Percentiles rank a stretch among this genome's conserved stretches.
Evolutionary conservation across 1,140 invertebrate species (phyloP).

Genomic region (Micrasema longulum): DNA sequence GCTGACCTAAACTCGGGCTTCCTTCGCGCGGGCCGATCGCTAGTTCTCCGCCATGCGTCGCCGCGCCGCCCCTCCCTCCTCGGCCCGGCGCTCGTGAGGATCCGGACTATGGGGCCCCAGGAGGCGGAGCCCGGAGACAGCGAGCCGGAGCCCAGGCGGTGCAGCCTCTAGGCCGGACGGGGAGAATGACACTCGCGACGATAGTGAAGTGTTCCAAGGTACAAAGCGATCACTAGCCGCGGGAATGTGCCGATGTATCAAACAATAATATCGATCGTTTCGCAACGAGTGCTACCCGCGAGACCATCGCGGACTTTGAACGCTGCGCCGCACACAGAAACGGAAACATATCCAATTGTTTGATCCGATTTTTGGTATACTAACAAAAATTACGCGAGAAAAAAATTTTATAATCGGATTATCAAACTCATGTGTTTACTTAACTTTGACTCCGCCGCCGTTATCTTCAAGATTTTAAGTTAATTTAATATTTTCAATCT

Average conservation of each 20-base stretch:
- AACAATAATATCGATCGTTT: not conserved
- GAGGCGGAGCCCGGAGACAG: constrained; percentile 11
- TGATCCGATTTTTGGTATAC: not conserved
- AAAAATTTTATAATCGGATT: not conserved
- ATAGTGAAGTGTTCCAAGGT: constrained; percentile 16
- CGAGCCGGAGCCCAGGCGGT: not conserved
- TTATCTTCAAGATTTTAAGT: no score
- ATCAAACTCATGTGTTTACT: not conserved
- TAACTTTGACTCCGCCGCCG: no score
- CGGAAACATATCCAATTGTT: no score
- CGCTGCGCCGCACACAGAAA: no score
- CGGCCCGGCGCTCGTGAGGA: not conserved
- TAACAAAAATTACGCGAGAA: not conserved
- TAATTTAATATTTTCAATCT: no score
- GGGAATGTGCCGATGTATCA: constrained; percentile 20
- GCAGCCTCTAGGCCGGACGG: not conserved
- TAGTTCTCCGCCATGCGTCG: not conserved
- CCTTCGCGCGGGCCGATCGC: not conserved
- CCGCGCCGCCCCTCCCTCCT: not conserved
- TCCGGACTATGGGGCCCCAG: not conserved
- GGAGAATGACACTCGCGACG: constrained; percentile 16
- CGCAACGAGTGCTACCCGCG: not conserved
- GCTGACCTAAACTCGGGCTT: not conserved
- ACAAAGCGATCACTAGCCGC: constrained; percentile 19
- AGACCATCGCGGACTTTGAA: constrained; percentile 7